Conservation (phyloP, 2,113 vertebrate genomes). For the Odocoileus virginianus region DNA sequence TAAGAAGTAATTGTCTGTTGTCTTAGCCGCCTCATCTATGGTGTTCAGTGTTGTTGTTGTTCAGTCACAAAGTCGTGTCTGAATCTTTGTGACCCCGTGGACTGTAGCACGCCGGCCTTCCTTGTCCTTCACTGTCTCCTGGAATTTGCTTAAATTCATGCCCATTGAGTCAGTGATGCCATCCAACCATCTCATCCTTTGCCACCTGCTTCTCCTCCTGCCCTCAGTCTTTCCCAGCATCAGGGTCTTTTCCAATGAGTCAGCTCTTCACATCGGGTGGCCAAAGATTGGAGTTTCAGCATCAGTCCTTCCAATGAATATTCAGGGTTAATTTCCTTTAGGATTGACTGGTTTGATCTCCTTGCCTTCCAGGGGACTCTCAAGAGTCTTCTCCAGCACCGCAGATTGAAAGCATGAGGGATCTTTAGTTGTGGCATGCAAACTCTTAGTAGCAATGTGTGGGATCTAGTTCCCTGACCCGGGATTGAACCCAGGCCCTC, state of each 20-base stretch:
- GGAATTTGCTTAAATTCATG: background rate
- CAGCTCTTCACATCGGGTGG: background rate
- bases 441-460: background rate
- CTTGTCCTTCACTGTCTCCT: background rate
- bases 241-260: background rate
- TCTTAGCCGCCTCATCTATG: background rate
- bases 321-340: background rate
- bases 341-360: background rate
- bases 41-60: background rate
- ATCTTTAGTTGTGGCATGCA: background rate
- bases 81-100: background rate
- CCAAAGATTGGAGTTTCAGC: background rate
- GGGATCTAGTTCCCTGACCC: background rate
- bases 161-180: background rate
- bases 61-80: background rate
- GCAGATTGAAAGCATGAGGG: background rate
- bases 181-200: background rate
- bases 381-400: background rate
- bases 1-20: background rate
- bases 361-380: background rate
- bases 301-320: background rate
- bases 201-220: background rate
- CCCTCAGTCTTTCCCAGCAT: background rate
- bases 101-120: background rate
- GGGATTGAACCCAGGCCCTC: rapidly evolving